These are phyloP conservation scores for Martes martes DNA, from an alignment of 2,113 vertebrate species.

Conservation along the genomic window DNA sequence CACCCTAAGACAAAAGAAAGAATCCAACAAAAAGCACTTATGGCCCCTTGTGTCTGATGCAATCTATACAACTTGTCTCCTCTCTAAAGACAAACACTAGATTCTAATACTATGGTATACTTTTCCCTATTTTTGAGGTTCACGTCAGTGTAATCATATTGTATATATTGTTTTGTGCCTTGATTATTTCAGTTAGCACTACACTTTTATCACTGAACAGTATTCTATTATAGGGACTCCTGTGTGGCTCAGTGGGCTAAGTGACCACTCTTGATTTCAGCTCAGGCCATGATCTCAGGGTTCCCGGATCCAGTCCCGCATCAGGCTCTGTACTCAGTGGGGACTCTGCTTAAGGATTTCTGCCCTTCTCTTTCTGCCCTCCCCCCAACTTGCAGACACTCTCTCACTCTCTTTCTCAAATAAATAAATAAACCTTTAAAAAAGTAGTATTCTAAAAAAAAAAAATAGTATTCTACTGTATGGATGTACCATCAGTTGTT, in stretches of 20 bases:
- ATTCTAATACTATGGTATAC: background rate
- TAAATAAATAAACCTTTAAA: background rate
- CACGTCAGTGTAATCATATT: background rate
- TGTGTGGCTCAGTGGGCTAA: background rate
- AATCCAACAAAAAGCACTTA: background rate
- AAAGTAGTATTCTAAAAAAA: background rate
- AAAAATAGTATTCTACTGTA: background rate
- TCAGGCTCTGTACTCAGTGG: background rate
- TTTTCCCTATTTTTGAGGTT: background rate
- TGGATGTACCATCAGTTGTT: background rate
- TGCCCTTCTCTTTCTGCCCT: background rate
- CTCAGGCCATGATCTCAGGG: background rate
- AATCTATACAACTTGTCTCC: background rate
- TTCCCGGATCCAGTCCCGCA: background rate
- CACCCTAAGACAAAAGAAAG: background rate
- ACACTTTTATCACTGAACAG: background rate
- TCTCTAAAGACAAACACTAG: background rate
- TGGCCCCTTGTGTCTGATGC: background rate
- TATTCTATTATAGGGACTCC: background rate
- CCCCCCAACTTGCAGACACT: background rate
- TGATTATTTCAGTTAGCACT: background rate
- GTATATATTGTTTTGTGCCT: background rate
- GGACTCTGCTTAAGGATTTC: background rate
- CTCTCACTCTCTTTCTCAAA: background rate
- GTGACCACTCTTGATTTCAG: background rate